These are phyloP conservation scores for Cheilosia impressa DNA, from an alignment of 2,888 invertebrate genomes.

Conservation along the genomic window DNA sequence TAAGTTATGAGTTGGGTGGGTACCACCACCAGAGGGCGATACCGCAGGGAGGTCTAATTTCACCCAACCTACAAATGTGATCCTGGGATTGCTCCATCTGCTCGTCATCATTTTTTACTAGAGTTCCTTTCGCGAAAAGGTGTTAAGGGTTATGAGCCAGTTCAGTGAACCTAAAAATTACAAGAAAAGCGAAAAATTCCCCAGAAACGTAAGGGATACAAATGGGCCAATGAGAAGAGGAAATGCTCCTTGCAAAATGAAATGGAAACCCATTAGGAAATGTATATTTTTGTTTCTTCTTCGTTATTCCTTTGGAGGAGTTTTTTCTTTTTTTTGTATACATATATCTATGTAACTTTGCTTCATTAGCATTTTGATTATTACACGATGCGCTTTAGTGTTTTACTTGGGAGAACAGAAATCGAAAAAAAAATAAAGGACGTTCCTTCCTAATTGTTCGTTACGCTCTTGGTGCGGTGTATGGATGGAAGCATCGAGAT, in stretches of 20 bases:
- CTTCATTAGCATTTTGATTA: slow-evolving; percentile 71
- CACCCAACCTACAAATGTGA: slow-evolving; percentile 31
- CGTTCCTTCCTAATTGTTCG: slow-evolving; percentile 43
- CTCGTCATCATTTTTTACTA: neutral
- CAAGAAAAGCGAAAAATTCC: slow-evolving; percentile 13
- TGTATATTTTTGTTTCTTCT: slow-evolving; percentile 37
- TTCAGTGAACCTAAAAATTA: slow-evolving; percentile 70
- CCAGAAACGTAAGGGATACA: slow-evolving; percentile 35
- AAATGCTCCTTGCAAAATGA: slow-evolving; percentile 58
- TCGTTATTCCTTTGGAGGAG: neutral
- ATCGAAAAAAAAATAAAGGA: neutral
- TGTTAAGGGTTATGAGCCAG: slow-evolving; percentile 71
- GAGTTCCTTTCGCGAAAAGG: slow-evolving; percentile 32
- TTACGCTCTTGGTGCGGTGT: slow-evolving; percentile 1
- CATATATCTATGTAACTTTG: slow-evolving; percentile 31
- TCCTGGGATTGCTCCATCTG: slow-evolving; percentile 63
- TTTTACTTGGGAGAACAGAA: slow-evolving; percentile 4
- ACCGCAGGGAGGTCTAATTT: slow-evolving; percentile 21
- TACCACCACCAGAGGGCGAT: neutral
- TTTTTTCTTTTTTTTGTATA: slow-evolving; percentile 5
- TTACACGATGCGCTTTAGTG: slow-evolving; percentile 51
- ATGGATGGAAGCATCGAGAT: slow-evolving; percentile 9
- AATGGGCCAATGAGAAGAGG: slow-evolving; percentile 63
- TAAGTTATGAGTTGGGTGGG: slow-evolving; percentile 40
- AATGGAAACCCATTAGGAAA: slow-evolving; percentile 67